Evolutionary conservation across 2,888 invertebrate genomes (phyloP).

Genomic region (Trichacis sp.): DNA sequence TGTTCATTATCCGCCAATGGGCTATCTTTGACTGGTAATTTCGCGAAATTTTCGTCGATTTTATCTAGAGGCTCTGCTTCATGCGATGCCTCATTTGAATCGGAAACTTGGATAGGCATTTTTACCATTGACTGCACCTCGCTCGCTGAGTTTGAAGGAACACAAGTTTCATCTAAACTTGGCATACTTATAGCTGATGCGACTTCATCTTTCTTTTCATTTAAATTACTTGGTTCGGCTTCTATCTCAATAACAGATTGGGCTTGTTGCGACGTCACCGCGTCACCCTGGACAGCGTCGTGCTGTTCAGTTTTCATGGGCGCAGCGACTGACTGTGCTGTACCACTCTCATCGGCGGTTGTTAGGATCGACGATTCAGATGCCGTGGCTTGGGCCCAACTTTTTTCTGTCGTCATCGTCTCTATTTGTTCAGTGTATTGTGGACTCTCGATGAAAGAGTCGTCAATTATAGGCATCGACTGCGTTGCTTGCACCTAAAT

Average conservation of each 20-base stretch:
- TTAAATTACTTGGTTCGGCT: too few relatives aligned
- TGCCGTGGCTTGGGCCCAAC: constrained; percentile 51
- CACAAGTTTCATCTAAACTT: constrained; percentile 45
- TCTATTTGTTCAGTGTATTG: constrained; percentile 47
- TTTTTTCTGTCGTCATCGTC: constrained; percentile 42
- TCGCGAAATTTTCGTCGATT: constrained; percentile 3
- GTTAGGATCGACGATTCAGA: constrained; percentile 57
- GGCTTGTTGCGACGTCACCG: constrained; percentile 4
- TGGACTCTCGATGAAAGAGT: constrained; percentile 54
- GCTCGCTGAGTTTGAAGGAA: constrained; percentile 46
- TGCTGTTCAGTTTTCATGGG: constrained; percentile 28
- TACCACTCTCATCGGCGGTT: constrained; percentile 31
- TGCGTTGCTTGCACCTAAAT: constrained; percentile 58
- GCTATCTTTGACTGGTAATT: constrained; percentile 2
- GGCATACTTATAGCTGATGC: constrained; percentile 40
- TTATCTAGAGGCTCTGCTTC: constrained; percentile 18
- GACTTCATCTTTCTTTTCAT: too few relatives aligned
- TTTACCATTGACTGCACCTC: constrained; percentile 44
- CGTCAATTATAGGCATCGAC: constrained; percentile 66
- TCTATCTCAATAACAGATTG: too few relatives aligned
- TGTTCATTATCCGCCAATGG: constrained; percentile 22
- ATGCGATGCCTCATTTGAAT: constrained; percentile 24
- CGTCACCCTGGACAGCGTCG: not conserved
- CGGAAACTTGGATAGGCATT: constrained; percentile 43
- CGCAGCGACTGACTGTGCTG: constrained; percentile 31